A percentile compares a stretch with the other conserved stretches of the same genome.
Conservation (phyloP, 2,888 invertebrate species). For the Aphidius colemani region DNA sequence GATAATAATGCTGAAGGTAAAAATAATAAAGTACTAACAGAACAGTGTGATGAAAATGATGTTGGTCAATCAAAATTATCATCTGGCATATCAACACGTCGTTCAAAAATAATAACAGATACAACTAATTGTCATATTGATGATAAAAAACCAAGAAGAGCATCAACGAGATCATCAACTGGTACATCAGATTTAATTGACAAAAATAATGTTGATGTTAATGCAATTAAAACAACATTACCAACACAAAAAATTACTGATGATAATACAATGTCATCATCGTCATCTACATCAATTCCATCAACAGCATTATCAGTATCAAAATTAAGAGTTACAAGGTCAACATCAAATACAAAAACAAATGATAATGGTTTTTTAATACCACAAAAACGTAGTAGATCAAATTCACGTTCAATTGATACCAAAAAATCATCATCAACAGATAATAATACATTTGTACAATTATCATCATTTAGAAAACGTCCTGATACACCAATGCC, state of each 20-base stretch:
- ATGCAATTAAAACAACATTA: constrained; percentile 1
- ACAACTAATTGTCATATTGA: constrained; percentile 10
- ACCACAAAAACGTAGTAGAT: constrained; percentile 34
- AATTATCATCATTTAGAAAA: constrained; percentile 29
- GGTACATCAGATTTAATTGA: constrained; percentile 5
- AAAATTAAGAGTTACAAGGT: constrained; percentile 32
- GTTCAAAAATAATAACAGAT: constrained; percentile 19
- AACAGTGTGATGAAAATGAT: background rate
- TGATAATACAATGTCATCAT: background rate
- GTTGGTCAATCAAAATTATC: background rate
- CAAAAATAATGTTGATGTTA: background rate
- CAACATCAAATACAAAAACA: constrained; percentile 31
- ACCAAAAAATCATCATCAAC: constrained; percentile 17
- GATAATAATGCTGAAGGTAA: constrained; percentile 4
- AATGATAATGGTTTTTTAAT: constrained; percentile 46
- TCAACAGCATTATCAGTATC: background rate
- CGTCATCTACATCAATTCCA: background rate
- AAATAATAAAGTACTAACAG: background rate
- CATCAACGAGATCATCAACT: background rate
- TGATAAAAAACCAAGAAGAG: constrained; percentile 12
- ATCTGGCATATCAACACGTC: constrained; percentile 35
- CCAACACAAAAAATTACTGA: background rate
- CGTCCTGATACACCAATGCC: constrained; percentile 53
- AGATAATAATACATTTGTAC: background rate
- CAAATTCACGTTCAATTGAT: constrained; percentile 19